Base-by-base conservation (phyloP, 2,797 vertebrate genomes). In the Chelidonichthys spinosus region DNA sequence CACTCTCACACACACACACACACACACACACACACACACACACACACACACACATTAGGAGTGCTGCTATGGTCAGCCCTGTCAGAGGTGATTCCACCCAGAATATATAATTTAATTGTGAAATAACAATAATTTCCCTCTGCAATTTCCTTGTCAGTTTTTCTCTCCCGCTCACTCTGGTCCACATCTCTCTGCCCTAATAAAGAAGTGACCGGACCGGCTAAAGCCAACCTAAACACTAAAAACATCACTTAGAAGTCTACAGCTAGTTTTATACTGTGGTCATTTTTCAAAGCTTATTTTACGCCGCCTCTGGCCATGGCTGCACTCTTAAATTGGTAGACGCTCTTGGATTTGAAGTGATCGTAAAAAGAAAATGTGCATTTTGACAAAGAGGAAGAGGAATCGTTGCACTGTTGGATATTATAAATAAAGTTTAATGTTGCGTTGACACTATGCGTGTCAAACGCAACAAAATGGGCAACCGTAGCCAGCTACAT, bases 41-140 rank as follows among this genome's bases (percentile, higher is more conserved):
- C 40, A 69, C 60, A 64, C 63, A 69, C 65, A 66, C 70, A 81
- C 68, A 84, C 76, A 83, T 17, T 49, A 42, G 77, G 50, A 82
- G 70, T 56, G 53, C 75, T 64, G 78, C 82, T 86, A 69, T 78
- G 89, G 85, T 89, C 87, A 79, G 83, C 83, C 76, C 89, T 90
- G 90, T 89, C 91, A 92, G 84, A 79, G 89, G 85, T 85, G 89
- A 93, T 93, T 93, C 91, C 89, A 87, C 76, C 63, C 89, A 87
- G 89, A 90, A 87, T 90, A 89, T 91, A 90, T 93, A 90, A 93
- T 92, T 92, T 92, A 92, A 93, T 92, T 91, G 91, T 90, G 89
- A 91, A 93, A 93, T 93, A 93, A 94, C 92, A 92, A 92, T 90
- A 87, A 91, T 89, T 90, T 92, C 89, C 90, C 89, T 72, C 89